Percentiles rank a stretch among this genome's conserved stretches.
phyloP scores from a whole-genome alignment of 2,113 vertebrate genomes.

The Panthera leo region DNA sequence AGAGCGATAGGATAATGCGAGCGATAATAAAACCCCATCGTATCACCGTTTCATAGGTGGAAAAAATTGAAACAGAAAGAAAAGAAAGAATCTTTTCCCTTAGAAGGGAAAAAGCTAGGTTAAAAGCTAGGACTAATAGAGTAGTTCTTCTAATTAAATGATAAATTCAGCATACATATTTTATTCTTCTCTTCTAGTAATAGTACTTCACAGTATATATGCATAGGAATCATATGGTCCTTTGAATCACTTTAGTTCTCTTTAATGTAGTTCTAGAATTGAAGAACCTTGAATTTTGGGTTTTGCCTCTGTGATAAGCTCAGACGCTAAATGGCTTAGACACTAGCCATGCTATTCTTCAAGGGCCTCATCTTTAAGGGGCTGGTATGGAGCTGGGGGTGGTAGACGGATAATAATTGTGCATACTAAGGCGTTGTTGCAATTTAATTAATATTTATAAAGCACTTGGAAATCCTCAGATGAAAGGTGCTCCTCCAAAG shows the following conservation, averaged over 20 bases:
- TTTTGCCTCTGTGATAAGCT: neutral
- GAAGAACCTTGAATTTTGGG: neutral
- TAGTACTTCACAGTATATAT: neutral
- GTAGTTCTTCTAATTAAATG: neutral
- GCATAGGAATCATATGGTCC: neutral
- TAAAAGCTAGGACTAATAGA: neutral
- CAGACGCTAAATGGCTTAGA: neutral
- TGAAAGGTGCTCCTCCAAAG: conserved; percentile 57
- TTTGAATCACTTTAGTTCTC: neutral
- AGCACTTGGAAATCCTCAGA: conserved; percentile 58
- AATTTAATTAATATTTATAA: conserved; percentile 69
- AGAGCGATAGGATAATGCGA: neutral
- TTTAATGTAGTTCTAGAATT: neutral
- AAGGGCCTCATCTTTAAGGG: conserved; percentile 34
- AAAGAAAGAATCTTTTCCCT: no score
- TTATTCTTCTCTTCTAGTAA: neutral
- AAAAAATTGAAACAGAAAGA: neutral
- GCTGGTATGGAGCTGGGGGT: neutral
- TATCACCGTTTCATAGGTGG: neutral
- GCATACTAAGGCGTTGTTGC: neutral
- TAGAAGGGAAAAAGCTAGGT: neutral
- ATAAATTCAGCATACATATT: neutral
- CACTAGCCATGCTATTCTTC: neutral
- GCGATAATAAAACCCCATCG: neutral
- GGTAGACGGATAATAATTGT: conserved; percentile 33